A percentile compares a stretch with the other conserved stretches of the same genome.
phyloP scores from a whole-genome alignment of 2,113 vertebrate genomes.

The Noturus placidus region DNA sequence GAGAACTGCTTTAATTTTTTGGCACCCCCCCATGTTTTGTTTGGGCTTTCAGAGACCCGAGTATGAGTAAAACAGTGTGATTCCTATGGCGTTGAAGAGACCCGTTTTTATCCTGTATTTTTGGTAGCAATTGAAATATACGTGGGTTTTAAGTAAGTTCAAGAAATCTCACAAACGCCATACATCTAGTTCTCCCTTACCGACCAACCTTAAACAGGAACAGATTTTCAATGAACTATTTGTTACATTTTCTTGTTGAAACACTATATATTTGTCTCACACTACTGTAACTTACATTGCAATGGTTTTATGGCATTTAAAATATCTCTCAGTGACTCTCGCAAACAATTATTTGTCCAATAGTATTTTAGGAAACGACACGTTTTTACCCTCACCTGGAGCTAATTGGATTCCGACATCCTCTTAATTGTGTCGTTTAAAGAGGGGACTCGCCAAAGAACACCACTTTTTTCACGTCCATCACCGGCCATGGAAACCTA shows the following conservation, averaged over 20 bases:
- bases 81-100: neutral
- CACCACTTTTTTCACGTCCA: neutral
- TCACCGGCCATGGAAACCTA: constrained; percentile 13
- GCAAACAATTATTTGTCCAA: neutral
- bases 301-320: neutral
- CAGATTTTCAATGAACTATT: neutral
- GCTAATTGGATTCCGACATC: neutral
- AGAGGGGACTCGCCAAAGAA: neutral
- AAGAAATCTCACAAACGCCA: neutral
- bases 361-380: neutral
- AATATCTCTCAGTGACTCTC: neutral
- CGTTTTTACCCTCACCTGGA: neutral
- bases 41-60: neutral
- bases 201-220: neutral
- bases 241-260: neutral
- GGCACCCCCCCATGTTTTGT: neutral
- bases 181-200: neutral
- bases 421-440: neutral
- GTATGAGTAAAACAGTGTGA: neutral
- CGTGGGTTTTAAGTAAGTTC: neutral
- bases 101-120: neutral
- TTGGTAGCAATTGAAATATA: neutral
- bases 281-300: neutral
- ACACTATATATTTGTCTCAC: neutral
- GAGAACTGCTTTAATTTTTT: neutral